These are phyloP conservation scores for Mongoloraphidia duomilia DNA, from an alignment of 2,888 invertebrate genomes.

Conservation along the genomic window DNA sequence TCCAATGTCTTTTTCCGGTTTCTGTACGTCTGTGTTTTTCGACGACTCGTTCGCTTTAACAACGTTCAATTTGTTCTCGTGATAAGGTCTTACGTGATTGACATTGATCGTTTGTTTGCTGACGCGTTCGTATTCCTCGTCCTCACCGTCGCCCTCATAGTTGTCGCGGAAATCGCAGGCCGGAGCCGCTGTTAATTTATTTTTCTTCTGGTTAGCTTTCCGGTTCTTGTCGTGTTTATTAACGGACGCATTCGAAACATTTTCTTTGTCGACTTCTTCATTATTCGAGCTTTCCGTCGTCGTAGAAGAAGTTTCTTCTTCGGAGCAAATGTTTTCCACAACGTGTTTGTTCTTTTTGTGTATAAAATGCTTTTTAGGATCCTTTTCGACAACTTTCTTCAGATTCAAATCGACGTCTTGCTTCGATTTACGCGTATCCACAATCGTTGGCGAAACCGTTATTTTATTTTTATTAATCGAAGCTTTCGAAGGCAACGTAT, in stretches of 20 bases:
- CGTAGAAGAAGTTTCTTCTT: slow-evolving; percentile 55
- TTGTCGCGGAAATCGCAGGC: slow-evolving; percentile 30
- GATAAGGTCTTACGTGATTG: slow-evolving; percentile 3
- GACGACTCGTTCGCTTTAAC: slow-evolving; percentile 4
- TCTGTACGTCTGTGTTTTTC: slow-evolving; percentile 9
- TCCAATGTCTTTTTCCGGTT: slow-evolving; percentile 19
- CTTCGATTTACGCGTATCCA: slow-evolving; percentile 21
- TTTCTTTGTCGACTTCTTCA: slow-evolving; percentile 35
- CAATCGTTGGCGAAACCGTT: slow-evolving; percentile 7
- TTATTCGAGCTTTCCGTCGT: slow-evolving; percentile 54
- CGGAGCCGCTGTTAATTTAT: slow-evolving; percentile 15
- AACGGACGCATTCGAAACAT: slow-evolving; percentile 5
- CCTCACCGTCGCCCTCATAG: slow-evolving; percentile 34
- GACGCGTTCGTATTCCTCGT: slow-evolving; percentile 25
- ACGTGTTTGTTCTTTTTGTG: slow-evolving; percentile 23
- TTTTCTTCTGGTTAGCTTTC: slow-evolving; percentile 21
- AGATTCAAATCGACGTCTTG: slow-evolving; percentile 23
- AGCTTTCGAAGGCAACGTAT: slow-evolving; percentile 13
- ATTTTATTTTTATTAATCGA: slow-evolving; percentile 16
- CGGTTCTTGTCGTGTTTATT: slow-evolving; percentile 17
- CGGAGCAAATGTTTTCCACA: slow-evolving; percentile 27
- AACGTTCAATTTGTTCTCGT: neutral
- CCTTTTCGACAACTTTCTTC: slow-evolving; percentile 14
- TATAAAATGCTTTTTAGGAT: slow-evolving; percentile 15
- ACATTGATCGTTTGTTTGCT: slow-evolving; percentile 15